phyloP scores from a whole-genome alignment of 2,797 vertebrate genomes.

The Pseudocheirus occidentalis region DNA sequence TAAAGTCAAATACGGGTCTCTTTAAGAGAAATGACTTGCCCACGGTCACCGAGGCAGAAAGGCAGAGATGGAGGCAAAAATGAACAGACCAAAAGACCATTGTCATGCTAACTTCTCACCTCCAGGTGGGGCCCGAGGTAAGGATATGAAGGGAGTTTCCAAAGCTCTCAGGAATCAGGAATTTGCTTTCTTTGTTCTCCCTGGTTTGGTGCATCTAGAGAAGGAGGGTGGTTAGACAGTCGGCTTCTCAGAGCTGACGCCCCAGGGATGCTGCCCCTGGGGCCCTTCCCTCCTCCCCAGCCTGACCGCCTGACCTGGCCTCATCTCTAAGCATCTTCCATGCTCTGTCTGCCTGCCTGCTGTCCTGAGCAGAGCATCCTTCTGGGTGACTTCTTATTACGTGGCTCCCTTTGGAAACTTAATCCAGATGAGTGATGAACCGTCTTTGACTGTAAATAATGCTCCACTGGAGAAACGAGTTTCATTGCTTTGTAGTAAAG shows the following conservation, averaged over 20 bases:
- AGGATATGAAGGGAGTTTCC: background rate
- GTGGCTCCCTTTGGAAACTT: background rate
- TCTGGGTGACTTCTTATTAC: background rate
- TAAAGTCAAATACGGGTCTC: background rate
- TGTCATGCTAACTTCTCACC: background rate
- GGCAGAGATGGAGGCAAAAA: background rate
- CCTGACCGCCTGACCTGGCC: background rate
- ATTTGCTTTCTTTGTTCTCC: background rate
- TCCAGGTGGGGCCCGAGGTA: background rate
- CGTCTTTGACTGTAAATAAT: background rate
- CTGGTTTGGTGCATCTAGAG: background rate
- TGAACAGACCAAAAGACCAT: background rate
- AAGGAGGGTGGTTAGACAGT: background rate
- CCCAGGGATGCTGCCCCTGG: background rate
- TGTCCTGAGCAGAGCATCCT: background rate
- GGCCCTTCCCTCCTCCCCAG: background rate
- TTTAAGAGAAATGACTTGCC: background rate
- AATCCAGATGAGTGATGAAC: background rate
- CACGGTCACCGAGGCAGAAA: background rate
- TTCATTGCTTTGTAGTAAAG: background rate
- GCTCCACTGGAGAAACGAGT: background rate
- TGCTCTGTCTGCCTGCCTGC: background rate
- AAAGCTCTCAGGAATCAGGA: background rate
- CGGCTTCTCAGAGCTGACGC: background rate
- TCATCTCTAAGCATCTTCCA: background rate